Evolutionary conservation across 2,797 vertebrate genomes (phyloP).

Genomic region (Brachymystax lenok): DNA sequence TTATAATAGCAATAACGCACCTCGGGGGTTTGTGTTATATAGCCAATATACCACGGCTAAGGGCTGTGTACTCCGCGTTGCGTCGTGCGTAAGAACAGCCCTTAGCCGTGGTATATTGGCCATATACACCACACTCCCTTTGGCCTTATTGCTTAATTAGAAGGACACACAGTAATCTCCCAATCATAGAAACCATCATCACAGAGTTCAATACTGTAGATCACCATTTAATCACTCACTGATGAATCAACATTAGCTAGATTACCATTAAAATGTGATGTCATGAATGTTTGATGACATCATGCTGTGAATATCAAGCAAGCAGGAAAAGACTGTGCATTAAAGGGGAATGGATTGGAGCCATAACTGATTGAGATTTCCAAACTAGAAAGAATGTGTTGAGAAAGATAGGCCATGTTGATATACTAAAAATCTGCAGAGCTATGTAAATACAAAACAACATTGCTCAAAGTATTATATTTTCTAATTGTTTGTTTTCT

Average conservation of each 20-base stretch:
- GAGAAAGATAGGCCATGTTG: not conserved
- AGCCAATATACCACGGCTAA: too few relatives aligned
- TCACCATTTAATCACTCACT: not conserved
- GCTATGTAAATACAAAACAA: not conserved
- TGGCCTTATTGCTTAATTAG: too few relatives aligned
- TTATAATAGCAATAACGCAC: too few relatives aligned
- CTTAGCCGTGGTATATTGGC: too few relatives aligned
- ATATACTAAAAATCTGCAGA: not conserved
- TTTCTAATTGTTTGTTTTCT: slow-evolving; percentile 6
- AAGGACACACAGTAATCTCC: not conserved
- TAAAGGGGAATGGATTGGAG: not conserved
- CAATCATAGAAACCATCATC: not conserved
- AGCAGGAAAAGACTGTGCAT: not conserved
- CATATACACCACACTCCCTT: too few relatives aligned
- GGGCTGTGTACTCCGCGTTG: too few relatives aligned
- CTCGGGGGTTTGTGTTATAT: too few relatives aligned
- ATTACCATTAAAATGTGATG: not conserved
- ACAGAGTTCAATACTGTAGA: not conserved
- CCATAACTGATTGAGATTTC: not conserved
- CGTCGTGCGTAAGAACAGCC: too few relatives aligned
- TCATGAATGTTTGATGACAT: not conserved
- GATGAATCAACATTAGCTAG: not conserved
- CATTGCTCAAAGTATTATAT: not conserved
- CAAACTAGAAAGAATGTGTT: not conserved
- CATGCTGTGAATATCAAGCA: not conserved